Conservation (phyloP, 2,888 invertebrate genomes). For the Teleiodes luculella region DNA sequence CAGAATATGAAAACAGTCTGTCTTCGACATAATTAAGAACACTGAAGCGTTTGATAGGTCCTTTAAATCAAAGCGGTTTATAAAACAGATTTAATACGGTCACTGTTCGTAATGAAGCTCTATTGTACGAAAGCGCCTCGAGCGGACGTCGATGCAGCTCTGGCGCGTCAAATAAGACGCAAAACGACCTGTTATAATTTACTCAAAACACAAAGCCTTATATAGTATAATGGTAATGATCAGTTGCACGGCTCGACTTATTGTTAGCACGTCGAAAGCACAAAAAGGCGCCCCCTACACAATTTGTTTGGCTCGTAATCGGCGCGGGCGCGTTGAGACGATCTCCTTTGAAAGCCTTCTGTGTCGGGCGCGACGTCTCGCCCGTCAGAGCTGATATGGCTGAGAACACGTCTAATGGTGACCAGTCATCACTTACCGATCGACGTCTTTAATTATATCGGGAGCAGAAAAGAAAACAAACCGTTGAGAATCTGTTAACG, state of each 20-base stretch:
- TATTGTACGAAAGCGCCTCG: slow-evolving; percentile 45
- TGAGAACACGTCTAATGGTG: slow-evolving; percentile 59
- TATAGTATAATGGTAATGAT: slow-evolving; percentile 76
- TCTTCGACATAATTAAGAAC: slow-evolving; percentile 39
- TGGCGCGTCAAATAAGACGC: slow-evolving; percentile 65
- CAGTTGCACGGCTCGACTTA: slow-evolving; percentile 67
- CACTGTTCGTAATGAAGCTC: slow-evolving; percentile 71
- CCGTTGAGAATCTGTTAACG: slow-evolving; percentile 68
- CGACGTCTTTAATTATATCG: slow-evolving; percentile 67
- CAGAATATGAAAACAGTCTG: slow-evolving; percentile 33
- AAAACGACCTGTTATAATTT: slow-evolving; percentile 75
- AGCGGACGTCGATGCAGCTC: slow-evolving; percentile 44
- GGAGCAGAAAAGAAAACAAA: slow-evolving; percentile 61
- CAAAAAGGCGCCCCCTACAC: slow-evolving; percentile 68
- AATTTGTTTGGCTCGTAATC: slow-evolving; percentile 71
- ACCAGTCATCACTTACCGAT: slow-evolving; percentile 65
- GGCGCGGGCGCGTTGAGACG: slow-evolving; percentile 55
- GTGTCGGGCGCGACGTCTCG: slow-evolving; percentile 37
- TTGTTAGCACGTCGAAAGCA: slow-evolving; percentile 73
- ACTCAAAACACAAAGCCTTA: slow-evolving; percentile 78
- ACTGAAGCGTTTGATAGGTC: slow-evolving; percentile 32
- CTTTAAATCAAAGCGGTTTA: slow-evolving; percentile 46
- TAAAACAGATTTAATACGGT: slow-evolving; percentile 59
- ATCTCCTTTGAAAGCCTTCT: slow-evolving; percentile 48
- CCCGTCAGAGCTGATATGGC: slow-evolving; percentile 49